Evolutionary conservation across 2,797 vertebrate genomes (phyloP).

Genomic region (Periophthalmus magnuspinnatus): DNA sequence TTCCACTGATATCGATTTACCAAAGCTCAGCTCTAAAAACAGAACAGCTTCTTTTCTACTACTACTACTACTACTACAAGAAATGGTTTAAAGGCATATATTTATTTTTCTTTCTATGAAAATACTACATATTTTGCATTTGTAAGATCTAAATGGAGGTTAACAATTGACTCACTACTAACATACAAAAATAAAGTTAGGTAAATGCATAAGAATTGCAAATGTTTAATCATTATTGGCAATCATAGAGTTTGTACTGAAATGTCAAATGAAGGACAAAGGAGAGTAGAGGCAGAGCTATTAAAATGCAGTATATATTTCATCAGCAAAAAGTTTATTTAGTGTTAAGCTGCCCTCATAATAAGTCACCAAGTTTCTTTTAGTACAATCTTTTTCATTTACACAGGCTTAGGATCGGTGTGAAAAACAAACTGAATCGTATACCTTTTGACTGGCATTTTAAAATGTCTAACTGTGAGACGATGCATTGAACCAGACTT

Average conservation of each 20-base stretch:
- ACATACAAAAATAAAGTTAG: background rate
- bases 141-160: background rate
- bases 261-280: slow-evolving; percentile 2
- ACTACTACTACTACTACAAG: too few species aligned
- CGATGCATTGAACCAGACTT: background rate
- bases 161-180: background rate
- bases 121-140: background rate
- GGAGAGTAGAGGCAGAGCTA: background rate
- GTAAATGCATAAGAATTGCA: background rate
- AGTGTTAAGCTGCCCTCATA: background rate
- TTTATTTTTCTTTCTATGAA: background rate
- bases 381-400: background rate
- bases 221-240: too few species aligned
- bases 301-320: background rate
- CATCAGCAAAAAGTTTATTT: background rate
- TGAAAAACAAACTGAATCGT: background rate
- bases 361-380: background rate
- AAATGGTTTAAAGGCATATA: background rate
- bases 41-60: background rate
- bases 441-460: background rate
- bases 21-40: slow-evolving; percentile 3
- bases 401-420: background rate
- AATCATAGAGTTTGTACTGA: background rate
- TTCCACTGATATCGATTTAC: slow-evolving; percentile 7
- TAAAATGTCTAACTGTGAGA: background rate